Base-by-base conservation (phyloP, 2,888 invertebrate genomes). In the Coelopa pilipes region DNA sequence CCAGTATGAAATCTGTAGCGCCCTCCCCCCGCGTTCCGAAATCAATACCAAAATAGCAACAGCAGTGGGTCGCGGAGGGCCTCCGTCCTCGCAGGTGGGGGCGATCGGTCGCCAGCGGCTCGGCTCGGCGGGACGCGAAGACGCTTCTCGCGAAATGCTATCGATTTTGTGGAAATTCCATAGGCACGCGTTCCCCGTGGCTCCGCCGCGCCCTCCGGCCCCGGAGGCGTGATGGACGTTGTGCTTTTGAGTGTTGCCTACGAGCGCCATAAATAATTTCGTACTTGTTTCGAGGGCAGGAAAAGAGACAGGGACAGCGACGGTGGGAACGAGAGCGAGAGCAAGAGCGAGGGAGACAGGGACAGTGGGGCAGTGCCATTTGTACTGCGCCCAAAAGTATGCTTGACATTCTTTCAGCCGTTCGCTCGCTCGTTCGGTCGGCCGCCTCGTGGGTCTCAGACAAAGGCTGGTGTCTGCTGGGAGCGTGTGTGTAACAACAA, bases 341-440 rank as follows among this genome's bases (percentile, higher is more conserved):
- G n/a, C n/a, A n/a, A n/a, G n/a, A n/a, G n/a, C n/a, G n/a, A n/a
- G n/a, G n/a, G n/a, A n/a, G n/a, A n/a, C 7, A 34, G 2, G 34
- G 34, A 34, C 34, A 34, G 34, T 19, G 1, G 1, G 17, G 19
- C n/a, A 46, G 34, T 15, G 34, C 13, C 21, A 68, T 55, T 46
- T 68, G 34, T 55, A 45, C 55, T 78, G 79, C 79, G 80, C 80
- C 78, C 77, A 78, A 76, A 80, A 81, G 78, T 80, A 79, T 80
- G 81, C 80, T 72, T 59, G n/a, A 46, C 13, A 24, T 50, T 69
- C 34, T 34, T 34, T 34, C 34, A 4, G 2, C 34, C 34, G 34
- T 34, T 59, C 60, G 53, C 34, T 45, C 59, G 49, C 49, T 70
- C 60, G 21, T 17, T 59, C 57, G 24, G 57, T 12, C 57, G 24